Evolutionary conservation across 1,140 invertebrate genomes (phyloP).

Genomic region (Drosophila kurseongensis): DNA sequence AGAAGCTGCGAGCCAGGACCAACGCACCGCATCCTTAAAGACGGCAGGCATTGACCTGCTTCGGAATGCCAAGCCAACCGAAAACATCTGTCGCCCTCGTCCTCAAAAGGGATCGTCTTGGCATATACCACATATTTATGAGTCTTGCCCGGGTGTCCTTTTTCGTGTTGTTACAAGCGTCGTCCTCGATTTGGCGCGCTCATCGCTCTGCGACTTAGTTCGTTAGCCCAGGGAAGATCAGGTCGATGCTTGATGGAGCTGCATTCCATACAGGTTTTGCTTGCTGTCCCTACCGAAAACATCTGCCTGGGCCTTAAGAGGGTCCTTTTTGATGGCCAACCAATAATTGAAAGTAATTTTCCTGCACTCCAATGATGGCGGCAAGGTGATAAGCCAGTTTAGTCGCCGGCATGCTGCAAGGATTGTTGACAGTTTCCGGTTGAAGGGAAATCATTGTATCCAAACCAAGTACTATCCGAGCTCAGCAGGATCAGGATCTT

Average conservation of each 20-base stretch:
- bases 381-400: constrained; percentile 61
- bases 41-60: constrained; percentile 73
- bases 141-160: constrained; percentile 50
- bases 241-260: constrained; percentile 60
- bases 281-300: constrained; percentile 46
- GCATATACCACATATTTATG: constrained; percentile 58
- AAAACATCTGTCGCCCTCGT: constrained; percentile 74
- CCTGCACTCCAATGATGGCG: constrained; percentile 45
- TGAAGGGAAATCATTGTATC: background rate
- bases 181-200: constrained; percentile 60
- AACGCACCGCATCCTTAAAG: constrained; percentile 70
- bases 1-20: constrained; percentile 64
- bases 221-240: constrained; percentile 26
- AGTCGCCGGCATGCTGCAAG: constrained; percentile 40
- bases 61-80: constrained; percentile 42
- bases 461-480: background rate
- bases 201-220: constrained; percentile 20
- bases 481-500: background rate
- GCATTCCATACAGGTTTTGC: constrained; percentile 65
- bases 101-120: constrained; percentile 47
- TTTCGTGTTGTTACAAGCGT: constrained; percentile 65
- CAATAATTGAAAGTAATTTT: constrained; percentile 77
- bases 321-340: constrained; percentile 55
- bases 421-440: constrained; percentile 58
- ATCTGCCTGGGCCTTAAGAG: constrained; percentile 56